These are phyloP conservation scores for Macheiramphus alcinus DNA, from an alignment of 2,113 vertebrate genomes.

Conservation along the genomic window DNA sequence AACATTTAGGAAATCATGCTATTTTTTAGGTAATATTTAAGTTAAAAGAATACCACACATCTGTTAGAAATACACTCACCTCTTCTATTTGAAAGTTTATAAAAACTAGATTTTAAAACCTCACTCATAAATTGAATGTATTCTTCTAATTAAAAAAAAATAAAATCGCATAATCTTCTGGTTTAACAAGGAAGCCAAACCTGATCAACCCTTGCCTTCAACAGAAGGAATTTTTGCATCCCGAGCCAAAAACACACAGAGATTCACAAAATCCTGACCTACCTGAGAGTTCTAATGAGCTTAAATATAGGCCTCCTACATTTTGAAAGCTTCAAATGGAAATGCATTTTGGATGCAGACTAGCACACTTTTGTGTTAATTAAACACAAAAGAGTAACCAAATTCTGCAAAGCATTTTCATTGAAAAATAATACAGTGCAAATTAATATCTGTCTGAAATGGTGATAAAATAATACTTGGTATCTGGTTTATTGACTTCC, in stretches of 20 bases:
- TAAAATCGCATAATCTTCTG: neutral
- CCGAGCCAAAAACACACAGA: neutral
- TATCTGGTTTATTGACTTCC: neutral
- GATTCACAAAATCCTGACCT: constrained; percentile 6
- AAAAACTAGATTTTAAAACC: neutral
- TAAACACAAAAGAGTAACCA: neutral
- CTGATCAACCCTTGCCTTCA: neutral
- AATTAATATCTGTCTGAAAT: neutral
- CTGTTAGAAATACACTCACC: neutral
- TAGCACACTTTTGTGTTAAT: neutral
- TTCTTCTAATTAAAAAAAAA: neutral
- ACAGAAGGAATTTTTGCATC: neutral
- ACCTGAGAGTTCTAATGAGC: neutral
- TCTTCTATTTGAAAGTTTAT: neutral
- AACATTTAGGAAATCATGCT: neutral
- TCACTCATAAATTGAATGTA: neutral
- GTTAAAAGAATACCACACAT: neutral
- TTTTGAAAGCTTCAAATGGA: neutral
- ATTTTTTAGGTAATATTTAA: neutral
- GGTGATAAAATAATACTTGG: neutral
- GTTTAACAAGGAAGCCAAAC: constrained; percentile 3
- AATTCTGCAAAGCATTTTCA: neutral
- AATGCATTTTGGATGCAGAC: neutral
- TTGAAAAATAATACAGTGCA: neutral
- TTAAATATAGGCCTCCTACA: neutral